phyloP scores from a whole-genome alignment of 2,797 vertebrate species.

The Typhlichthys subterraneus region DNA sequence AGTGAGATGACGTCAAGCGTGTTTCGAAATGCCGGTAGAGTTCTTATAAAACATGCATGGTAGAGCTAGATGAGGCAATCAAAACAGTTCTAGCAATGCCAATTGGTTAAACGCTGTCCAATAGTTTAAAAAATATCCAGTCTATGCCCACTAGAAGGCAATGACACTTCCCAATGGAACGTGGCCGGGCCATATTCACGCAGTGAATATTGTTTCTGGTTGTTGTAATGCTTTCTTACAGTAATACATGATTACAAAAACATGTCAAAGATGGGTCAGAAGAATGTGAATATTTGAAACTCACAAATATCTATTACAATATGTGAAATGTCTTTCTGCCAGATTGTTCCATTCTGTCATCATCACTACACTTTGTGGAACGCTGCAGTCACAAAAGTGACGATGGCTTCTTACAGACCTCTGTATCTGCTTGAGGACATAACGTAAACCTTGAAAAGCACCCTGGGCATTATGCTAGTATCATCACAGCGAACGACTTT shows the following conservation, averaged over 20 bases:
- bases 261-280: slow-evolving; percentile 8
- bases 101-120: too few relatives aligned
- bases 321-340: slow-evolving; percentile 10
- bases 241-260: slow-evolving; percentile 31
- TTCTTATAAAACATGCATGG: too few relatives aligned
- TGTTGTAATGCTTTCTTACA: slow-evolving; percentile 4
- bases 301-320: background rate
- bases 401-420: slow-evolving; percentile 13
- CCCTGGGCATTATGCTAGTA: slow-evolving; percentile 41
- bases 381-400: slow-evolving; percentile 20
- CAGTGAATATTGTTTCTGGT: too few relatives aligned
- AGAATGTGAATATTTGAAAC: background rate
- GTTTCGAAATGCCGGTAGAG: too few relatives aligned
- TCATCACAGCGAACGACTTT: slow-evolving; percentile 47
- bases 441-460: slow-evolving; percentile 35
- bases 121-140: too few relatives aligned
- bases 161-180: too few relatives aligned
- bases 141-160: too few relatives aligned
- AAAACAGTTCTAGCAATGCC: too few relatives aligned
- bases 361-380: background rate
- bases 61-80: too few relatives aligned
- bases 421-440: slow-evolving; percentile 23
- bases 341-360: background rate
- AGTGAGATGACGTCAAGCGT: too few relatives aligned
- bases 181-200: too few relatives aligned